Conservation (phyloP, 2,888 invertebrate genomes). For the Monopis laevigella region DNA sequence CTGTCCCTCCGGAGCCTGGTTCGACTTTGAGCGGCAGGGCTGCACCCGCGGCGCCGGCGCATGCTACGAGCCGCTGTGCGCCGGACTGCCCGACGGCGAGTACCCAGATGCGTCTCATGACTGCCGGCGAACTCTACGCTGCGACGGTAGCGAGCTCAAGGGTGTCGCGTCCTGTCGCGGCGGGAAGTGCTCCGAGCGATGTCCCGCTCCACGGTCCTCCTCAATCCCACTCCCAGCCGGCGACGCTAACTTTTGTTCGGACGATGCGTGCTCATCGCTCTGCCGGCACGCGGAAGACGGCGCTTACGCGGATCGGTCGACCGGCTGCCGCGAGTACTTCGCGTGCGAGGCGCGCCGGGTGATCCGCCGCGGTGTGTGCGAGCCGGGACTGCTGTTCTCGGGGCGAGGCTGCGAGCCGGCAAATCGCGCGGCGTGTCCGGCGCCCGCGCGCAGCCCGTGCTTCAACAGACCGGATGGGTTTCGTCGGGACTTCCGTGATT, state of each 20-base stretch:
- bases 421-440: slow-evolving; percentile 46
- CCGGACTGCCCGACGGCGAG: slow-evolving; percentile 63
- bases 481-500: slow-evolving; percentile 55
- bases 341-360: slow-evolving; percentile 63
- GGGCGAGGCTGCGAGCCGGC: slow-evolving; percentile 60
- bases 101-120: slow-evolving; percentile 68
- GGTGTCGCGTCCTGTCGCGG: slow-evolving; percentile 41
- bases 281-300: slow-evolving; percentile 63
- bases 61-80: slow-evolving; percentile 69
- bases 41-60: slow-evolving; percentile 62
- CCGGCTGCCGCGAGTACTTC: slow-evolving; percentile 67
- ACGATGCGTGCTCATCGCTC: slow-evolving; percentile 53
- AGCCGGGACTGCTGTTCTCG: slow-evolving; percentile 58
- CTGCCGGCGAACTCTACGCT: slow-evolving; percentile 59
- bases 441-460: slow-evolving; percentile 51
- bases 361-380: slow-evolving; percentile 63
- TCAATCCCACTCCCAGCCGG: slow-evolving; percentile 56
- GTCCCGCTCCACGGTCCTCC: slow-evolving; percentile 48
- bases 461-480: slow-evolving; percentile 50
- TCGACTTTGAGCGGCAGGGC: slow-evolving; percentile 61
- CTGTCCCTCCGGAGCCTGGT: slow-evolving; percentile 65
- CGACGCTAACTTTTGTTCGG: slow-evolving; percentile 59
- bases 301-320: slow-evolving; percentile 62
- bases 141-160: slow-evolving; percentile 52
- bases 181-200: slow-evolving; percentile 30